Percentiles rank a stretch among this genome's conserved stretches.
These are phyloP conservation scores for Meteorus cinctellus DNA, from an alignment of 2,888 invertebrate species.

Conservation along the genomic window DNA sequence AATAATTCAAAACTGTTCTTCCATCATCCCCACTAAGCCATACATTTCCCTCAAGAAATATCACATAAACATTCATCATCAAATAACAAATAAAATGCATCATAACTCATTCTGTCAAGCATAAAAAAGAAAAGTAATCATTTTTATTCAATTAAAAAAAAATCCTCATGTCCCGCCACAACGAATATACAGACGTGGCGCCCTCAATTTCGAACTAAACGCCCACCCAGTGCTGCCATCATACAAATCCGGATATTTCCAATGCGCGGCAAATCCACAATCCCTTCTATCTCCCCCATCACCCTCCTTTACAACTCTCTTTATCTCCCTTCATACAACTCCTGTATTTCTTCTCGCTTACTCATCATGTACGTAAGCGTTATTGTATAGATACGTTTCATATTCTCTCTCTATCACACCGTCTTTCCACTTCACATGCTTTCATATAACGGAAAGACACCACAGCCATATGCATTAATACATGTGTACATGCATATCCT, in stretches of 20 bases:
- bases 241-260: neutral
- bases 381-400: no score
- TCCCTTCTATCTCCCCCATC: neutral
- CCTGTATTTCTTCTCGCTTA: no score
- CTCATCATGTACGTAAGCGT: no score
- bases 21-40: neutral
- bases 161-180: neutral
- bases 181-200: neutral
- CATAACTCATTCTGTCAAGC: neutral
- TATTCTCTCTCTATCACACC: no score
- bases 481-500: neutral
- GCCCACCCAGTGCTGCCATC: neutral
- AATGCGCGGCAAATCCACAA: slow-evolving; percentile 1
- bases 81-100: neutral
- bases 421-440: slow-evolving; percentile 8
- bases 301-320: no score
- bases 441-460: slow-evolving; percentile 5
- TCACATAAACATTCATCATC: neutral
- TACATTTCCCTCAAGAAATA: no score
- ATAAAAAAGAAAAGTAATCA: neutral
- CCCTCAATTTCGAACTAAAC: neutral
- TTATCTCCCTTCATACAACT: no score
- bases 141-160: no score
- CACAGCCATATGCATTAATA: neutral
- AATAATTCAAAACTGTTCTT: neutral